phyloP scores from a whole-genome alignment of 2,888 invertebrate genomes.

The Nomada hirtipes region DNA sequence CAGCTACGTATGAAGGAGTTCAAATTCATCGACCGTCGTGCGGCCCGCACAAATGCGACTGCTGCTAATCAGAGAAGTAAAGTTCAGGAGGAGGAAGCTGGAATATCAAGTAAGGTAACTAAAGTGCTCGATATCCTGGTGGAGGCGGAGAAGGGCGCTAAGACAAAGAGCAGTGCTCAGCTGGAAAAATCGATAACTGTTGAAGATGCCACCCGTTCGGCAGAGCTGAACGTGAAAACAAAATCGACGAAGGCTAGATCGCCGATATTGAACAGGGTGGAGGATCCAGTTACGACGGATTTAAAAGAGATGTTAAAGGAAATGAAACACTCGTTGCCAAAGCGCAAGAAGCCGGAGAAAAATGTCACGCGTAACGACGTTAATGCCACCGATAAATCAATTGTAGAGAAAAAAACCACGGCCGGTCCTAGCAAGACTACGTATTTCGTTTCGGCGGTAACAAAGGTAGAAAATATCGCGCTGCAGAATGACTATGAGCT shows the following conservation, averaged over 20 bases:
- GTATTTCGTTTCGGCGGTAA: slow-evolving; percentile 59
- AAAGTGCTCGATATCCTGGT: slow-evolving; percentile 77
- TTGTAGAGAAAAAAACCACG: slow-evolving; percentile 22
- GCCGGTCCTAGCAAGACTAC: slow-evolving; percentile 48
- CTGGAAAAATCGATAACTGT: slow-evolving; percentile 56
- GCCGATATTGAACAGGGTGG: slow-evolving; percentile 65
- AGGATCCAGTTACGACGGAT: slow-evolving; percentile 76
- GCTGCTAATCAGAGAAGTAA: slow-evolving; percentile 48
- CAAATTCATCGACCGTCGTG: slow-evolving; percentile 49
- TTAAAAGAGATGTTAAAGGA: slow-evolving; percentile 90
- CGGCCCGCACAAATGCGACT: slow-evolving; percentile 11
- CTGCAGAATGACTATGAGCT: slow-evolving; percentile 68
- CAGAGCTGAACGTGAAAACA: slow-evolving; percentile 34
- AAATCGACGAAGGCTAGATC: slow-evolving; percentile 51
- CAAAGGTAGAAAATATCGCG: slow-evolving; percentile 52
- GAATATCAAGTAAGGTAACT: slow-evolving; percentile 74
- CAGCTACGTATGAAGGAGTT: slow-evolving; percentile 70
- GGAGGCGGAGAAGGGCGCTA: slow-evolving; percentile 73
- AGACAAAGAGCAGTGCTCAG: slow-evolving; percentile 50
- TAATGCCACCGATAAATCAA: slow-evolving; percentile 34
- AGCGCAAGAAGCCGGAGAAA: slow-evolving; percentile 85
- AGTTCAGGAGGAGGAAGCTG: slow-evolving; percentile 56
- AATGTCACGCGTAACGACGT: slow-evolving; percentile 36
- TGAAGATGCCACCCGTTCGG: slow-evolving; percentile 40
- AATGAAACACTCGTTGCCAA: slow-evolving; percentile 91